Evolutionary conservation across 2,888 invertebrate genomes (phyloP).

Genomic region (Spicauda simplicius): DNA sequence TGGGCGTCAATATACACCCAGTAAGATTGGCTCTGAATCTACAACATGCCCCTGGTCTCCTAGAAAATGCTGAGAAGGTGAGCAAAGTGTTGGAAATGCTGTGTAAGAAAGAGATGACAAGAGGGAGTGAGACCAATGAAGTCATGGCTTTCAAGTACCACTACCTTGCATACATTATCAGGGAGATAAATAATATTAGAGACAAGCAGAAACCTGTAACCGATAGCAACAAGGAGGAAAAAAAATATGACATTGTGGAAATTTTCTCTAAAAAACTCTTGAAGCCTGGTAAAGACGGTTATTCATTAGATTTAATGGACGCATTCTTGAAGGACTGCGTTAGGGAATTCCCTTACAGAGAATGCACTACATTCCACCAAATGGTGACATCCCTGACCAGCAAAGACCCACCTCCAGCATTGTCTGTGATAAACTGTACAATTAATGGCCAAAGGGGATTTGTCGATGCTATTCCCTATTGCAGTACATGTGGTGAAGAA

Average conservation of each 20-base stretch:
- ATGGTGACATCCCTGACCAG: slow-evolving; percentile 91
- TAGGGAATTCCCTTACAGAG: slow-evolving; percentile 95
- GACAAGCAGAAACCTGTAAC: slow-evolving; percentile 86
- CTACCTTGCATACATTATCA: slow-evolving; percentile 90
- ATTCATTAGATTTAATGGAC: slow-evolving; percentile 87
- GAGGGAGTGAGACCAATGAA: slow-evolving; percentile 93
- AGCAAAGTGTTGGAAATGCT: slow-evolving; percentile 92
- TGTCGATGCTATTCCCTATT: slow-evolving; percentile 87
- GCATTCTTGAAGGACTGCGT: slow-evolving; percentile 93
- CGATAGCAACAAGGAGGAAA: slow-evolving; percentile 72
- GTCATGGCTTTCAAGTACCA: slow-evolving; percentile 96
- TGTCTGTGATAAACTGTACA: slow-evolving; percentile 90
- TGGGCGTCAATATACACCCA: slow-evolving; percentile 94
- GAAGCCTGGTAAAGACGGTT: slow-evolving; percentile 90
- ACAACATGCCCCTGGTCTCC: slow-evolving; percentile 88
- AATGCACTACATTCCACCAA: slow-evolving; percentile 95
- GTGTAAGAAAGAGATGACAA: slow-evolving; percentile 94
- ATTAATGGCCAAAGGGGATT: slow-evolving; percentile 96
- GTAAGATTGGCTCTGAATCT: slow-evolving; percentile 91
- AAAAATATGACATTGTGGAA: slow-evolving; percentile 89
- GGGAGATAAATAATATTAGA: slow-evolving; percentile 88
- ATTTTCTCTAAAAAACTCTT: slow-evolving; percentile 90
- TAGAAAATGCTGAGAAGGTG: slow-evolving; percentile 90
- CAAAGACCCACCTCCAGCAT: slow-evolving; percentile 89
- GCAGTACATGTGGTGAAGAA: slow-evolving; percentile 95